These are phyloP conservation scores for Siphamia tubifer DNA, from an alignment of 2,113 vertebrate species.

Conservation along the genomic window DNA sequence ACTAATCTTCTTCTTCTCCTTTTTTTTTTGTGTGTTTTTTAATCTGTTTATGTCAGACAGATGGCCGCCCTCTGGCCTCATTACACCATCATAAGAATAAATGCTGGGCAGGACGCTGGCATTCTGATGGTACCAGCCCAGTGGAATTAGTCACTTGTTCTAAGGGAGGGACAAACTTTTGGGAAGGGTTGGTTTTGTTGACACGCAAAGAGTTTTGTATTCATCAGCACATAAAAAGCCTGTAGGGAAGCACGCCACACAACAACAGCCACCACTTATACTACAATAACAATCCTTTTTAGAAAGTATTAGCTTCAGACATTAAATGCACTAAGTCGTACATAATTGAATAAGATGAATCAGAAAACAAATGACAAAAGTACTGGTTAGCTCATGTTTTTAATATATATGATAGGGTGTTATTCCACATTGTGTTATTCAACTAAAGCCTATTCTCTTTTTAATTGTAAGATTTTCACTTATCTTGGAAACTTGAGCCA, in stretches of 20 bases:
- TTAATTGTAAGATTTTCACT: too few relatives aligned
- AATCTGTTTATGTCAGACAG: slow-evolving; percentile 6
- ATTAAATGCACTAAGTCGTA: neutral
- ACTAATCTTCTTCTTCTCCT: slow-evolving; percentile 7
- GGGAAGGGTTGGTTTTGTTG: slow-evolving; percentile 54
- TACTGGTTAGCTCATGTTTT: too few relatives aligned
- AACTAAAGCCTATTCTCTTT: too few relatives aligned
- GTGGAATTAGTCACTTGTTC: slow-evolving; percentile 63
- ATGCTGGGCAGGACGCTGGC: slow-evolving; percentile 27
- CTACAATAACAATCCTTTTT: too few relatives aligned
- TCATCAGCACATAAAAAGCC: neutral
- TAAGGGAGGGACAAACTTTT: slow-evolving; percentile 57
- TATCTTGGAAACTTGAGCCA: too few relatives aligned
- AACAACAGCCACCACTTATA: neutral
- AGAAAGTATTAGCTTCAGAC: neutral
- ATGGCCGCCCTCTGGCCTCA: slow-evolving; percentile 30
- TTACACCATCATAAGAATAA: slow-evolving; percentile 24
- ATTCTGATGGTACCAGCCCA: slow-evolving; percentile 19
- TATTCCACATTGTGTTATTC: too few relatives aligned
- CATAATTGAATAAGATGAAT: neutral
- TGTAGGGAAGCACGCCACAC: slow-evolving; percentile 1
- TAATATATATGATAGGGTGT: too few relatives aligned
- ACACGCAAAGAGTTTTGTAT: slow-evolving; percentile 39
- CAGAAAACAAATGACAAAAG: too few relatives aligned
- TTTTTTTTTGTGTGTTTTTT: too few relatives aligned